phyloP scores from a whole-genome alignment of 1,140 invertebrate species.

The Galleria mellonella region DNA sequence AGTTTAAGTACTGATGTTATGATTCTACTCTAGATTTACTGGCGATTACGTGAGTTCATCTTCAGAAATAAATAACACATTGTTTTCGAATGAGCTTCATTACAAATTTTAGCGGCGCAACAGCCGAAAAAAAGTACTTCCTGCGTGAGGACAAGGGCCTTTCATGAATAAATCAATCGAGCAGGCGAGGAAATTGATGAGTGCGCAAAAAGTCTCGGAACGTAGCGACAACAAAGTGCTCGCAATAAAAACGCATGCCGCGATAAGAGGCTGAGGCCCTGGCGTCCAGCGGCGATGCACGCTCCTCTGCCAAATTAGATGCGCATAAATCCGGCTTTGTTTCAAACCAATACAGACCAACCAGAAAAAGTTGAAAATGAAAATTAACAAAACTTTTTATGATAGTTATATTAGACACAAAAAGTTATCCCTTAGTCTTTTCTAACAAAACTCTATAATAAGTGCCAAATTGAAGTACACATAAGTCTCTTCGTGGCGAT shows the following conservation, averaged over 20 bases:
- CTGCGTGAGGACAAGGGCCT: slow-evolving; percentile 59
- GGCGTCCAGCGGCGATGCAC: slow-evolving; percentile 24
- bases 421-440: too few species aligned
- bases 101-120: slow-evolving; percentile 66
- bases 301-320: slow-evolving; percentile 59
- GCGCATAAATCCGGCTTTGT: slow-evolving; percentile 58
- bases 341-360: slow-evolving; percentile 27
- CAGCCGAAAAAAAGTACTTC: slow-evolving; percentile 65
- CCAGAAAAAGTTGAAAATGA: slow-evolving; percentile 5
- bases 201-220: slow-evolving; percentile 60
- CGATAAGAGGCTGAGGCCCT: slow-evolving; percentile 52
- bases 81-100: slow-evolving; percentile 70
- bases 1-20: too few species aligned
- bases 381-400: too few species aligned
- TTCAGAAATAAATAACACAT: slow-evolving; percentile 63
- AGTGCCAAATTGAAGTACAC: too few species aligned
- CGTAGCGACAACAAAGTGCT: slow-evolving; percentile 65
- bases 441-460: too few species aligned
- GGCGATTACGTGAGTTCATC: slow-evolving; percentile 10
- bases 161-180: slow-evolving; percentile 72
- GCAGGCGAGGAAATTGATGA: slow-evolving; percentile 71
- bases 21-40: background rate
- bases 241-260: slow-evolving; percentile 57
- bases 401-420: too few species aligned
- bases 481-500: too few species aligned